Percentiles rank a stretch among this genome's conserved stretches.
These are phyloP conservation scores for Myioborus miniatus DNA, from an alignment of 2,797 vertebrate genomes.

Conservation along the genomic window DNA sequence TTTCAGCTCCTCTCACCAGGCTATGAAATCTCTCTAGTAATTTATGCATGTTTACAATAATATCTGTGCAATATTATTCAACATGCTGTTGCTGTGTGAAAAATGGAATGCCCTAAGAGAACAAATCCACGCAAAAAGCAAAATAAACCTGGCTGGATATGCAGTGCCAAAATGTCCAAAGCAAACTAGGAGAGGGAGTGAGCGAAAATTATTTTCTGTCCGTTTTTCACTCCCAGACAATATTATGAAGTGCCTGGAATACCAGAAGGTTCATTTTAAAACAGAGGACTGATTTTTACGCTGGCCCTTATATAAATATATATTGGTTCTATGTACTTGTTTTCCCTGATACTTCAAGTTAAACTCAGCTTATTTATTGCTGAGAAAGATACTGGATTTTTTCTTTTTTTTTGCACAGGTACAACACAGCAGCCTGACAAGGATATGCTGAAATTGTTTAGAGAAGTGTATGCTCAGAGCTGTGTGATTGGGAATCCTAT, in stretches of 20 bases:
- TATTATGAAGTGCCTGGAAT: conserved; percentile 37
- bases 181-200: neutral
- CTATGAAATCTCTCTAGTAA: neutral
- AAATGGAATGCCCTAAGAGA: neutral
- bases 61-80: neutral
- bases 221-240: conserved; percentile 20
- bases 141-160: neutral
- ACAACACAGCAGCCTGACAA: neutral
- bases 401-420: neutral
- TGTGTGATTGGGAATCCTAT: neutral
- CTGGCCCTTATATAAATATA: neutral
- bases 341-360: neutral
- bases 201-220: neutral
- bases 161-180: neutral
- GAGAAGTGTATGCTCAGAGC: neutral
- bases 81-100: neutral
- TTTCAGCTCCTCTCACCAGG: neutral
- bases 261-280: conserved; percentile 25
- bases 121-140: neutral
- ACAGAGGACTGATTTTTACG: conserved; percentile 1
- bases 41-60: neutral
- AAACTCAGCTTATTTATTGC: neutral
- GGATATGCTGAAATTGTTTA: neutral
- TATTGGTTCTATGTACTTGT: neutral
- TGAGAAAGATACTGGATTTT: neutral